Evolutionary conservation across 2,888 invertebrate species (phyloP), one percentile per base, ranked within the genome.

Genomic region (Ferrisia virgata): DNA sequence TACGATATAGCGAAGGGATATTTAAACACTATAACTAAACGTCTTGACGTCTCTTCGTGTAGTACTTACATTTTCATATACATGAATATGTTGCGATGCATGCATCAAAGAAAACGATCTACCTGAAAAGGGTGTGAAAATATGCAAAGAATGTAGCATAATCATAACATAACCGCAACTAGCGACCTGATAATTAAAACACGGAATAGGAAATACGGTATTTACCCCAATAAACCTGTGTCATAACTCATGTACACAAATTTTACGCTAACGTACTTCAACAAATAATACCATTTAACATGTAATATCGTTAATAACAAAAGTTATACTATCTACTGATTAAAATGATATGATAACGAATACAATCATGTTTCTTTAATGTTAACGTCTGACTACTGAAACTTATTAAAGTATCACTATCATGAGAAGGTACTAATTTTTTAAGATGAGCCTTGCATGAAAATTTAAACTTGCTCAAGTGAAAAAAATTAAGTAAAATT

Each of bases 161-260:
- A 72, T 33, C 22, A 18, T 33, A 72, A 72, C 72, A 33, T 13
- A 72, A 72, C 33, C 72, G 33, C 15, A 33, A 33, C 72, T 72
- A 72, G 18, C 22, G 33, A 72, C 72, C 72, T 72, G 33, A 72
- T 72, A 72, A 72, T 72, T 72, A 72, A 72, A 72, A 72, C 72
- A 72, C 72, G 72, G 33, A 33, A 72, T 72, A 72, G 72, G 72
- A 72, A 33, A 72, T 72, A 72, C 72, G 72, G 72, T 72, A 72
- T 72, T 72, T 72, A 72, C 72, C 72, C 72, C n/a, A 33, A 72
- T 72, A 33, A 33, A 72, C 33, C n/a, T 18, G 33, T 72, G 33
- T 72, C 33, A 72, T 72, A 72, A 72, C 28, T 72, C 33, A 72
- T 31, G 72, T 72, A 72, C 33, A 72, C 72, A 72, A 72, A 33